phyloP scores from a whole-genome alignment of 2,113 vertebrate genomes.

The Pavo muticus region DNA sequence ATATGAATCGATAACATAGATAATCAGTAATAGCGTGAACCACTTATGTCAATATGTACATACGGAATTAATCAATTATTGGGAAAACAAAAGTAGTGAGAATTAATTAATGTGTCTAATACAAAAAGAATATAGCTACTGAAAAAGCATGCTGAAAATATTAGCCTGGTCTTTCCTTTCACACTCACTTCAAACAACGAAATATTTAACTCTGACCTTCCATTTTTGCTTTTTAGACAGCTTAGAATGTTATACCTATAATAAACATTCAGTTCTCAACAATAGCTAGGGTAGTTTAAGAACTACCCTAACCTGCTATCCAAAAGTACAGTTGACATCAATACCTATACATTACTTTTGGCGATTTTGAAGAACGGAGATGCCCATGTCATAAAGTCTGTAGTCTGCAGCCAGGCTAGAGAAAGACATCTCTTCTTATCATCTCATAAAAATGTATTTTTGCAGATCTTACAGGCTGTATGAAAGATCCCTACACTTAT shows the following conservation, averaged over 20 bases:
- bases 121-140: neutral
- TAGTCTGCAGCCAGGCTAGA: neutral
- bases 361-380: neutral
- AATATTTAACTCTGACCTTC: neutral
- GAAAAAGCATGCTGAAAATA: neutral
- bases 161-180: neutral
- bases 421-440: neutral
- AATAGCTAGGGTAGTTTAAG: neutral
- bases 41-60: neutral
- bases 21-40: neutral
- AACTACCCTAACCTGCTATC: neutral
- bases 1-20: conserved; percentile 11
- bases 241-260: neutral
- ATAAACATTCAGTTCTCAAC: neutral
- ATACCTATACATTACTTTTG: neutral
- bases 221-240: neutral
- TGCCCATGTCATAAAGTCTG: neutral
- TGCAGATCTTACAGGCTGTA: neutral
- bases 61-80: neutral
- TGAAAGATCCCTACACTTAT: neutral
- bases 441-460: neutral
- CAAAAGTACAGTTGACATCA: fast-evolving
- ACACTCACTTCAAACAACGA: neutral
- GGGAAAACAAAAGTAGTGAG: neutral
- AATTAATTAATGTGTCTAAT: neutral